phyloP scores from a whole-genome alignment of 2,888 invertebrate species.

The Xylota segnis region DNA sequence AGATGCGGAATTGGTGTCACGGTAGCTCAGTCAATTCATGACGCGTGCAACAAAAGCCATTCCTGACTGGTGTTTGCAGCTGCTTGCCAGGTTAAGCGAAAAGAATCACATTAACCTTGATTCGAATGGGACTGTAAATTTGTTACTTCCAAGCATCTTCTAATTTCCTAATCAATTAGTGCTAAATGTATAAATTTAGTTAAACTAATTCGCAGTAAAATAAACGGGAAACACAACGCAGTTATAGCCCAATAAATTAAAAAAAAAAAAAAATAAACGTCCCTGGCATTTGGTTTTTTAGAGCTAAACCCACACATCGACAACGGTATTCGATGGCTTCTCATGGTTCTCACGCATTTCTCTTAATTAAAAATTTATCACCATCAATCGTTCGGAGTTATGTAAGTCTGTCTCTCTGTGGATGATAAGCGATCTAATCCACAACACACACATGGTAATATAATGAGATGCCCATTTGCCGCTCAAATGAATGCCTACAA shows the following conservation, averaged over 20 bases:
- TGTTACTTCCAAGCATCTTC: background rate
- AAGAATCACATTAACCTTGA: background rate
- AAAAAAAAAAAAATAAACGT: background rate
- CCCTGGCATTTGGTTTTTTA: constrained; percentile 39
- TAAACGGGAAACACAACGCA: background rate
- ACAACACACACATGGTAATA: constrained; percentile 4
- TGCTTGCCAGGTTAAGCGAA: no score
- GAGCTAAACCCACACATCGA: background rate
- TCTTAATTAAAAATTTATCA: constrained; percentile 22
- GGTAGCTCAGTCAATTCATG: background rate
- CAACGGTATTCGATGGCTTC: background rate
- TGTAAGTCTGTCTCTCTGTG: constrained; percentile 1
- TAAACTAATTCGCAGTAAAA: background rate
- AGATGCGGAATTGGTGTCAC: constrained; percentile 41
- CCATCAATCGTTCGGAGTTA: constrained; percentile 4
- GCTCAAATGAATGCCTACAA: background rate
- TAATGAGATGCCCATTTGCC: constrained; percentile 7
- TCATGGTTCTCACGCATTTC: constrained; percentile 28
- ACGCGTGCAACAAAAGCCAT: no score
- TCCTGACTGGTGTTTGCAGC: no score
- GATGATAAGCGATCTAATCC: background rate
- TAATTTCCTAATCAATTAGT: background rate
- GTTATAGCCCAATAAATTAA: constrained; percentile 7
- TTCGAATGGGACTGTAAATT: background rate
- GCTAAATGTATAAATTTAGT: background rate